Base-by-base conservation (phyloP, 2,888 invertebrate species). In the Drosophila prostipennis region DNA sequence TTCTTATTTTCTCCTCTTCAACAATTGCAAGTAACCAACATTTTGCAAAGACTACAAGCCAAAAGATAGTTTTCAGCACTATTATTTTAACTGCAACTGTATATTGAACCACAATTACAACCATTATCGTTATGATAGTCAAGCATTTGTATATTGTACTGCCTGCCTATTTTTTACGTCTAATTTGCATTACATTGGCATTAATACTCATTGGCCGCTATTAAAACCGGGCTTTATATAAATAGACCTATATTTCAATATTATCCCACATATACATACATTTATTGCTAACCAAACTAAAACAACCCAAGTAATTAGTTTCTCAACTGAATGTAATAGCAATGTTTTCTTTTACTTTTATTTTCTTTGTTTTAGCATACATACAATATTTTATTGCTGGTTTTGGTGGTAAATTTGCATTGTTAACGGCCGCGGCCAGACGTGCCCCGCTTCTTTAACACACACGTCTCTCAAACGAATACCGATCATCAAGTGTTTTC, bases 301-400 rank as follows among this genome's bases (percentile, higher is more conserved):
- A 55, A 51, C 14, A 68, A 59, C 23, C 36, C 40, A 78, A 68
- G 68, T 81, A 76, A 57, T 68, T 81, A 76, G 73, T 76, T 46
- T 69, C 42, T 64, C 64, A 79, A 70, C 65, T 76, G 81, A 82
- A 82, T 82, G 82, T 82, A 85, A 83, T 83, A 77, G 83, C 88
- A 87, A 85, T 74, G 76, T 83, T 89, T 80, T 76, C 70, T 79
- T 81, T 77, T 82, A 81, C 70, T 88, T 82, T 87, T 80, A 73
- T 88, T 90, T 89, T 89, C 87, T 90, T 90, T 90, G 90, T 90
- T 90, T 89, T 90, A 90, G 89, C 90, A 89, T 90, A 84, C 82
- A 89, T 87, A 87, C 78, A 81, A 80, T 87, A 89, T 87, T 90
- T 89, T 87, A 89, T 90, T 90, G 89, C 89, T 90, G 90, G 90